Evolutionary conservation across 1,140 invertebrate species (phyloP), one percentile per base, ranked within the genome.

Genomic region (Grapholita molesta): DNA sequence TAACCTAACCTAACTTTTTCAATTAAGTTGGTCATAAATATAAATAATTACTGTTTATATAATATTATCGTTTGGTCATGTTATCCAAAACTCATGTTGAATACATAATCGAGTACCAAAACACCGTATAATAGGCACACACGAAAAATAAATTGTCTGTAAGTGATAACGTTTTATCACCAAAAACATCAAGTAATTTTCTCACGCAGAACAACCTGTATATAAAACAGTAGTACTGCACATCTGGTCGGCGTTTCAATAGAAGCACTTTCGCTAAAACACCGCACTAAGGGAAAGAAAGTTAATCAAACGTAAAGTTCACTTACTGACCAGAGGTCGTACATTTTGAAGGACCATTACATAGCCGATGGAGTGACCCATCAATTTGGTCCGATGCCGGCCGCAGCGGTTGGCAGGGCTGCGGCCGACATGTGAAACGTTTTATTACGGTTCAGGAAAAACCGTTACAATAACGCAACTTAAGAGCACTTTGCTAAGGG

Each of bases 311-410:
- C 82, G 86, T 89, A 75, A 87, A 87, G 84, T 87, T 85, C 83
- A 84, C 79, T 86, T 84, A 80, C 76, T 79, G 76, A 72, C 79
- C 85, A 81, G 76, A 73, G 83, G 77, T 81, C 82, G 83, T 88
- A 82, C 78, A 78, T 87, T 90, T 86, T 88, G 86, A 88, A 88
- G 85, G 85, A 78, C 82, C 88, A 86, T 90, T 90, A 85, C 85
- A 85, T 86, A 84, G 81, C 80, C 83, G 80, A 87, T 84, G 79
- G 85, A 88, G 85, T 82, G 85, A 84, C 82, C 86, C 84, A 90
- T 88, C 84, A 90, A 90, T 90, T 86, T 82, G 79, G 86, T 77
- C 83, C 80, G 78, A 85, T 81, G 85, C 84, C 84, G 80, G 75
- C 76, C 81, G 85, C 82, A 85, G 81, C 84, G 85, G 82, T 76